Evolutionary conservation across 1,140 invertebrate species (phyloP), one percentile per base, ranked within the genome.

Genomic region (Philaenus spumarius): DNA sequence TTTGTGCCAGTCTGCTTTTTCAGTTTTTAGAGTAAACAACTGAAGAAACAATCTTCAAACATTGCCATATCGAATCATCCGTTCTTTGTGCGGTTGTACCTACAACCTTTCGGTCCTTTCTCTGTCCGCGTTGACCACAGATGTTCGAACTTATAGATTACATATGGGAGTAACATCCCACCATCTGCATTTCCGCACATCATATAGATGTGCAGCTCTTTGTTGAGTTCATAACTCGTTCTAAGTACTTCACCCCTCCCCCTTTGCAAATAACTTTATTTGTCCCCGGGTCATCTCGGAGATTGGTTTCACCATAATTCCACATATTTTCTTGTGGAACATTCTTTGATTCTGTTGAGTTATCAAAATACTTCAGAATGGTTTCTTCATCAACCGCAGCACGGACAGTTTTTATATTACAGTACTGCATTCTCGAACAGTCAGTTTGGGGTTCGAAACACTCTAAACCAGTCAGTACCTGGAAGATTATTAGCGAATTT

Each of bases 121-220:
- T 66, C 35, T 24, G 61, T 66, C 70, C 73, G 75, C 30, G 64
- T 65, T 24, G 60, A 26, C 51, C 65, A 75, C 20, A 75, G 37
- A 61, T 71, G 40, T 56, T 67, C 52, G 1, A 71, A 61, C 60
- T 73, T 73, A 58, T 74, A 74, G 1, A 73, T 69, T 11, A 68
- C 63, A 56, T 73, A 74, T 0, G 65, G 47, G 12, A 70, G 68
- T 58, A 72, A 56, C 11, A 59, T 48, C 20, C 40, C 59, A 12
- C 42, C 60, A 15, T 20, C 57, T 50, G 19, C 53, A 12, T 42
- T 59, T 55, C 47, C 63, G 50, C 34, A 54, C 43, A 63, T 52
- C 63, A 65, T 65, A 65, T 20, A 20, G 61, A 58, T 24, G 52
- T 61, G n/a, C 42, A 37, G 43, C 45, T 34, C 46, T 64, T 64